A percentile compares a stretch with the other conserved stretches of the same genome.
Evolutionary conservation across 2,888 invertebrate species (phyloP).

Genomic region (Masnerella sp.): DNA sequence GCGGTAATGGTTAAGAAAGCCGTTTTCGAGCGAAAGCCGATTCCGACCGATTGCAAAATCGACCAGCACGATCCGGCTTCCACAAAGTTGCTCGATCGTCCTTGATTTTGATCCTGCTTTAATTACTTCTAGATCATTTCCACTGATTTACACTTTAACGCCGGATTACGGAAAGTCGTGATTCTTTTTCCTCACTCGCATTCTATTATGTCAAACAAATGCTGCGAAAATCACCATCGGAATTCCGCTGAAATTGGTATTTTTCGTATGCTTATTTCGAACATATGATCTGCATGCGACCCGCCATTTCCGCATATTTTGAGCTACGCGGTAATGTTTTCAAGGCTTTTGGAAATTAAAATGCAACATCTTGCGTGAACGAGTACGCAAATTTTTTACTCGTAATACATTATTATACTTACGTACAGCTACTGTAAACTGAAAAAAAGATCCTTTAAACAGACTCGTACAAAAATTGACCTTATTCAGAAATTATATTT

Average conservation of each 20-base stretch:
- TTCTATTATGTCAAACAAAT: too few relatives aligned
- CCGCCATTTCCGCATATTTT: constrained; percentile 6
- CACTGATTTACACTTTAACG: too few relatives aligned
- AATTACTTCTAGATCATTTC: neutral
- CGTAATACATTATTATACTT: neutral
- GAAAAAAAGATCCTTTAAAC: neutral
- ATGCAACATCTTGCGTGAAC: constrained; percentile 6
- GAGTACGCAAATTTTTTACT: constrained; percentile 1
- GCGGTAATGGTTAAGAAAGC: constrained; percentile 40
- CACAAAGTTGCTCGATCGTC: neutral
- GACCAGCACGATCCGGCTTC: constrained; percentile 6
- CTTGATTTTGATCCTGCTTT: neutral
- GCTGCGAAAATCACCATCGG: neutral
- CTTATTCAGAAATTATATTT: neutral
- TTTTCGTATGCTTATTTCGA: too few relatives aligned
- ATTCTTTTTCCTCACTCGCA: too few relatives aligned
- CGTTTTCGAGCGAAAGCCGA: constrained; percentile 13
- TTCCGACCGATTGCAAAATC: constrained; percentile 29
- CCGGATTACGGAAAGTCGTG: too few relatives aligned
- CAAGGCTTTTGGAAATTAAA: constrained; percentile 1
- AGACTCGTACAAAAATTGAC: neutral
- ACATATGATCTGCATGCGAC: too few relatives aligned
- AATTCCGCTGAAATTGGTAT: neutral
- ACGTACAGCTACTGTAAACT: neutral
- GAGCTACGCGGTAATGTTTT: neutral